Evolutionary conservation across 2,888 invertebrate species (phyloP).

Genomic region (Drosophila neutralis): DNA sequence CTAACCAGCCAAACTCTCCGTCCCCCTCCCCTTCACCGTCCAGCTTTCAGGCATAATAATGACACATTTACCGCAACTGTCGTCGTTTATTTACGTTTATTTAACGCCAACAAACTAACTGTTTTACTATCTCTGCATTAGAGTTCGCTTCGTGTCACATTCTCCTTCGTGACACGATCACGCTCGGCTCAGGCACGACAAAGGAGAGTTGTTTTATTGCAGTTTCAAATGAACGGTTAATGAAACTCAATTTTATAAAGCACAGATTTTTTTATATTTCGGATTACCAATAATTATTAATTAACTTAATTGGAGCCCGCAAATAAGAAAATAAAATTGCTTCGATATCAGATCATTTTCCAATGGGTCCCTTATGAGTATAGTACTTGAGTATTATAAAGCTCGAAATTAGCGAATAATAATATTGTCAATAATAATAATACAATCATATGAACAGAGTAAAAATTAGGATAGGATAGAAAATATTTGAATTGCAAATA

Average conservation of each 20-base stretch:
- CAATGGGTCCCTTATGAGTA: background rate
- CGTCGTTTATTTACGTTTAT: slow-evolving; percentile 58
- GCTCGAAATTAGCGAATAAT: background rate
- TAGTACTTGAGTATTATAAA: background rate
- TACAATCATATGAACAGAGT: background rate
- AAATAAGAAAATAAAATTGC: background rate
- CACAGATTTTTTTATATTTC: background rate
- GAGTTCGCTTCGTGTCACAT: background rate
- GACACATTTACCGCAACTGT: slow-evolving; percentile 62
- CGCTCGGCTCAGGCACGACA: background rate
- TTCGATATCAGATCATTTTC: background rate
- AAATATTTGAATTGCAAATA: background rate
- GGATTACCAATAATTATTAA: background rate
- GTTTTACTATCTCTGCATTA: slow-evolving; percentile 35
- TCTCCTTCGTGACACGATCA: slow-evolving; percentile 1
- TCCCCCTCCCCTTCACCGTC: background rate
- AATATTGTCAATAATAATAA: background rate
- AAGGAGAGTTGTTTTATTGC: background rate
- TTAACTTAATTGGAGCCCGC: background rate
- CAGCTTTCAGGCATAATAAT: slow-evolving; percentile 40
- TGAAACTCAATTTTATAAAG: background rate
- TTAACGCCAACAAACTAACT: slow-evolving; percentile 52
- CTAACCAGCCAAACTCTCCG: background rate
- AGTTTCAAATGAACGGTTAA: background rate
- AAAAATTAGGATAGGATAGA: background rate